These are phyloP conservation scores for Pitangus sulphuratus DNA, from an alignment of 2,797 vertebrate genomes.

Conservation along the genomic window DNA sequence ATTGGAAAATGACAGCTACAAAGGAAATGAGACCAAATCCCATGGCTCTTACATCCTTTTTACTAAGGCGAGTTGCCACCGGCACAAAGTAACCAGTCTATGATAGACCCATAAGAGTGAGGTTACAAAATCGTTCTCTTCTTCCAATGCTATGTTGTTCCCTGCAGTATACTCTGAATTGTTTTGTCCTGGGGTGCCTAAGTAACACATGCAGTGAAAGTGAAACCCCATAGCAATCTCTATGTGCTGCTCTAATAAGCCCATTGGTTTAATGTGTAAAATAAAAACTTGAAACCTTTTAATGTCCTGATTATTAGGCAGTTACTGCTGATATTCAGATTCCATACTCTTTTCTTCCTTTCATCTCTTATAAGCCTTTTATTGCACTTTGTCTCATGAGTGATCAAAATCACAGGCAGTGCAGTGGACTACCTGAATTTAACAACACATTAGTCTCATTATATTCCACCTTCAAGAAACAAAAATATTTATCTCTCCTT, in stretches of 20 bases:
- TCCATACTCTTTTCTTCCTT: not conserved
- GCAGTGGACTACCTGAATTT: not conserved
- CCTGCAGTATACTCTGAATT: not conserved
- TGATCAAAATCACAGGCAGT: not conserved
- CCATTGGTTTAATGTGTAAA: not conserved
- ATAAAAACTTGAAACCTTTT: not conserved
- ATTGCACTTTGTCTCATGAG: not conserved
- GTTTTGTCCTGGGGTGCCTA: not conserved
- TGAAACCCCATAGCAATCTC: not conserved
- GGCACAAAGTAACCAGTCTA: not conserved
- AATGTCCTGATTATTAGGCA: not conserved
- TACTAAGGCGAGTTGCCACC: not conserved
- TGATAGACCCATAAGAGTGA: not conserved
- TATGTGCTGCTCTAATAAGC: not conserved
- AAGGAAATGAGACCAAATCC: not conserved
- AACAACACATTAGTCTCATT: not conserved
- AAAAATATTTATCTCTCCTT: not conserved
- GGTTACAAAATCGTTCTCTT: not conserved
- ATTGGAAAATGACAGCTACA: not conserved
- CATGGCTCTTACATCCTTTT: not conserved
- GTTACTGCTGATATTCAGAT: not conserved
- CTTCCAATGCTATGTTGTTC: not conserved
- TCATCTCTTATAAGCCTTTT: not conserved
- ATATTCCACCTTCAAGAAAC: not conserved
- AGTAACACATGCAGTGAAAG: not conserved